Evolutionary conservation across 2,113 vertebrate genomes (phyloP).

Genomic region (Phalacrocorax aristotelis): DNA sequence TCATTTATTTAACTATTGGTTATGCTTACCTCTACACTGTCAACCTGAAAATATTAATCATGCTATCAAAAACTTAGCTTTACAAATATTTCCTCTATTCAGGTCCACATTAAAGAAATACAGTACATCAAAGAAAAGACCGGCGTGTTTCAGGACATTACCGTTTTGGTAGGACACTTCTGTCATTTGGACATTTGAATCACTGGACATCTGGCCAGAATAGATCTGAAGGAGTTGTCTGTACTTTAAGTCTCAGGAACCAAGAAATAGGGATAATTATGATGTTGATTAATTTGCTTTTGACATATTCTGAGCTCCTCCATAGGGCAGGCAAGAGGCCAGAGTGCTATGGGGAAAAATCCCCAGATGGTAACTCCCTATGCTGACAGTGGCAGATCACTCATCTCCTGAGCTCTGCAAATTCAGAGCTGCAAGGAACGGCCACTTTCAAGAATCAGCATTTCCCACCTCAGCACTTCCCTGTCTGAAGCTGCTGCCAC

Average conservation of each 20-base stretch:
- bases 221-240: background rate
- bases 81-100: background rate
- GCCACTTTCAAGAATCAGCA: background rate
- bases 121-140: background rate
- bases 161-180: background rate
- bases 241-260: background rate
- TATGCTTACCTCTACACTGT: background rate
- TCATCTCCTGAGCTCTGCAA: background rate
- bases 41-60: slow-evolving; percentile 25
- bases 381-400: background rate
- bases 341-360: background rate
- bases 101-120: background rate
- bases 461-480: background rate
- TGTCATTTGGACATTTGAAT: background rate
- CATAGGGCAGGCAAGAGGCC: background rate
- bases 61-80: background rate
- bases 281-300: background rate
- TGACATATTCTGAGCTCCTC: background rate
- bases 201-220: background rate
- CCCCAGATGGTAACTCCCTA: rapidly evolving
- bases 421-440: background rate
- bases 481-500: rapidly evolving
- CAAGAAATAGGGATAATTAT: background rate
- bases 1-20: slow-evolving; percentile 34
- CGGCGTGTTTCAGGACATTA: background rate